phyloP scores from a whole-genome alignment of 1,140 invertebrate species.

The Drosophila murphyi region DNA sequence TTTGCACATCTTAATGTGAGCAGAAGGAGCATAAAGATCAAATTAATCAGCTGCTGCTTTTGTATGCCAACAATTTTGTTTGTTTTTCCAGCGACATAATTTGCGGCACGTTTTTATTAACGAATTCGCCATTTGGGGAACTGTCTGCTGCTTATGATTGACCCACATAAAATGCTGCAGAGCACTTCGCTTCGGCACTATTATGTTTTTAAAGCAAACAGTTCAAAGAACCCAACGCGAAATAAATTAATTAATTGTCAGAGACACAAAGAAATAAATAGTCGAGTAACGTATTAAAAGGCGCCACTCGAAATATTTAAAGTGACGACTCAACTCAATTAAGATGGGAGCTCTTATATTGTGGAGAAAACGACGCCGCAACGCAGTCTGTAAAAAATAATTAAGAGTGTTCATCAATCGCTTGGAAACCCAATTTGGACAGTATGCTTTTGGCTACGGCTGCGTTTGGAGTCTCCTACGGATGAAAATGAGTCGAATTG shows the following conservation, averaged over 20 bases:
- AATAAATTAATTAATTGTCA: slow-evolving; percentile 40
- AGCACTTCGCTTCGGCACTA: neutral
- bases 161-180: slow-evolving; percentile 48
- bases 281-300: slow-evolving; percentile 36
- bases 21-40: neutral
- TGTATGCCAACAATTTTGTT: too few species aligned
- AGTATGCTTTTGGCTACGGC: slow-evolving; percentile 49
- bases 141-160: slow-evolving; percentile 46
- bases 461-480: slow-evolving; percentile 10
- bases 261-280: slow-evolving; percentile 2
- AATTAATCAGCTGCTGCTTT: neutral
- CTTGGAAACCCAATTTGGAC: slow-evolving; percentile 49
- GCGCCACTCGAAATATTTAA: slow-evolving; percentile 34
- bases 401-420: slow-evolving; percentile 54
- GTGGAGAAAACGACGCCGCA: neutral
- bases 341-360: slow-evolving; percentile 33
- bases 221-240: slow-evolving; percentile 62
- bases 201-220: slow-evolving; percentile 13
- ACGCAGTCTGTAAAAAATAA: slow-evolving; percentile 56
- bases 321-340: slow-evolving; percentile 61
- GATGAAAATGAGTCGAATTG: slow-evolving; percentile 21
- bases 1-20: neutral
- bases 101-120: neutral
- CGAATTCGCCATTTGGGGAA: neutral
- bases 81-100: neutral